Base-by-base conservation (phyloP, 2,113 vertebrate species). In the Protobothrops flavoviridis region DNA sequence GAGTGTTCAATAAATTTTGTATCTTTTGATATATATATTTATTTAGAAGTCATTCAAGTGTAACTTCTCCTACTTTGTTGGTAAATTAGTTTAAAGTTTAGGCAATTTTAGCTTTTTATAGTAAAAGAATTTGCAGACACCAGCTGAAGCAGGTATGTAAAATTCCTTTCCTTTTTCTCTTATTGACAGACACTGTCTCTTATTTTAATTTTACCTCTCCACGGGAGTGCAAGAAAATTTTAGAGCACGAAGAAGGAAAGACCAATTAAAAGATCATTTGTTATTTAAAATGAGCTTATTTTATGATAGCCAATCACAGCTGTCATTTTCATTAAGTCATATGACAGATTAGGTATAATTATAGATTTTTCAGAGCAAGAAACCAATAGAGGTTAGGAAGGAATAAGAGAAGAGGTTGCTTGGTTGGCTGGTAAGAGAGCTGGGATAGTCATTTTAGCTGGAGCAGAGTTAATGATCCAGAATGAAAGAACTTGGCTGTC, bases 281-380 rank as follows among this genome's bases (percentile, higher is more conserved):
- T 17, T 92, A 26, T 52, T 64, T 53, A 85, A 89, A 90, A 0
- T 1, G 0, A 4, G n/a, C 17, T 59, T 15, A 0, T 29, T 92
- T 94, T 7, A 1, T 87, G 56, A 0, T 0, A 61, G 6, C n/a
- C 12, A 86, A 43, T 93, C 91, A 15, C 85, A 21, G 39, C 0
- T 2, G 81, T 92, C 93, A 95, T 1, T 50, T 94, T 57, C 55
- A 4, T 89, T 43, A 93, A 61, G 17, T 33, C 86, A 48, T 1
- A 85, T 1, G 29, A 11, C 93, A 95, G 61, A 9, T 91, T 59
- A 17, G 15, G 92, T 95, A 45, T 69, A 92, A 95, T 93, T 3
- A 17, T 95, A 93, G 91, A 93, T 95, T 96, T 50, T 93, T 23
- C 90, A 81, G 96, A 33, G 48, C 45, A 88, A 93, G 3, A 1